Percentiles rank a stretch among this genome's conserved stretches.
These are phyloP conservation scores for Podargus strigoides DNA, from an alignment of 2,797 vertebrate genomes.

Conservation along the genomic window DNA sequence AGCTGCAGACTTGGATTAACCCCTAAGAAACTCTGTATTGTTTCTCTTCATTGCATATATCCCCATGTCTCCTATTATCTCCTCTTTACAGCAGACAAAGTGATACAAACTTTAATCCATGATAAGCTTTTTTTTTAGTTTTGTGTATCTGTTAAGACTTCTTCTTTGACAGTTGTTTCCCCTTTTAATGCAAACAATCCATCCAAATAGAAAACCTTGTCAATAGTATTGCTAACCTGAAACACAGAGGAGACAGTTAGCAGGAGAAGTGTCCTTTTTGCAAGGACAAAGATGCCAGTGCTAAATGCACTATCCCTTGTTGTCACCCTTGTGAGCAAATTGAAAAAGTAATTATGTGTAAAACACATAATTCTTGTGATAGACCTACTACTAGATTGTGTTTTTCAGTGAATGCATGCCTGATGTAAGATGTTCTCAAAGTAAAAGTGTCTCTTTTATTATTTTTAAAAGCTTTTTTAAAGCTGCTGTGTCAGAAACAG, in stretches of 20 bases:
- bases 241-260: not conserved
- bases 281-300: not conserved
- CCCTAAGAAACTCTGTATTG: constrained; percentile 66
- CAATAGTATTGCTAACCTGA: constrained; percentile 54
- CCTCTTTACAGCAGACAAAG: constrained; percentile 68
- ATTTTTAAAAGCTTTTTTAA: not conserved
- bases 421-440: not conserved
- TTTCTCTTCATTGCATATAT: constrained; percentile 75
- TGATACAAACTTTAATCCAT: constrained; percentile 65
- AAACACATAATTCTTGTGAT: not conserved
- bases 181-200: constrained; percentile 68
- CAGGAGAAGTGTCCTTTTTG: not conserved
- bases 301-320: not conserved
- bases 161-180: constrained; percentile 64
- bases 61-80: constrained; percentile 74
- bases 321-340: not conserved
- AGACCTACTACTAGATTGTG: not conserved
- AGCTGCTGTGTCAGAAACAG: not conserved
- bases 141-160: constrained; percentile 49
- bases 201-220: constrained; percentile 66
- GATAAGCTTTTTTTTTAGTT: constrained; percentile 58
- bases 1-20: constrained; percentile 73
- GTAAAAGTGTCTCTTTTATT: not conserved
- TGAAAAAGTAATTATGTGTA: not conserved
- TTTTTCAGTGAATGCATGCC: not conserved